These are phyloP conservation scores for Anoncus sp. DNA, from an alignment of 2,888 invertebrate species.

Conservation along the genomic window DNA sequence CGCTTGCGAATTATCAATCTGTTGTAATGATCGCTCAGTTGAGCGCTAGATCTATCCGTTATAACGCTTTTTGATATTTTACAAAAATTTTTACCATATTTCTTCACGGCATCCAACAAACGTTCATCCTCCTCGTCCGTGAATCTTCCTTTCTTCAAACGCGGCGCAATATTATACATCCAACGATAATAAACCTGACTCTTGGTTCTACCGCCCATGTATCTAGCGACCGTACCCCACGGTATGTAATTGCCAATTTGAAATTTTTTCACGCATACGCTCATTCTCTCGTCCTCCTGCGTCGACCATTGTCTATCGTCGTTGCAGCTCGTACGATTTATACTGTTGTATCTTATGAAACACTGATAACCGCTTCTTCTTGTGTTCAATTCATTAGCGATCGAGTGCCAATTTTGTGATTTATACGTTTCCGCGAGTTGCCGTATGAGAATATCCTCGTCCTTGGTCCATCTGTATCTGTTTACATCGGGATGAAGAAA, in stretches of 20 bases:
- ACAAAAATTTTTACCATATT: slow-evolving; percentile 86
- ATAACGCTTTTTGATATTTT: slow-evolving; percentile 86
- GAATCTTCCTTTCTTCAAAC: slow-evolving; percentile 87
- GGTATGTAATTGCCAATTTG: slow-evolving; percentile 88
- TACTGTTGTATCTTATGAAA: slow-evolving; percentile 87
- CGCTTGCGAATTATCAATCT: slow-evolving; percentile 82
- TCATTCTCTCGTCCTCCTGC: slow-evolving; percentile 88
- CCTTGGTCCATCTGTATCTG: slow-evolving; percentile 84
- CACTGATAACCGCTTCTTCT: slow-evolving; percentile 89
- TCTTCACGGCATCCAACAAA: slow-evolving; percentile 86
- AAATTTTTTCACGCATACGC: slow-evolving; percentile 86
- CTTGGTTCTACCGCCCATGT: slow-evolving; percentile 87
- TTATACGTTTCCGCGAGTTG: slow-evolving; percentile 82
- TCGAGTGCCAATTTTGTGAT: slow-evolving; percentile 87
- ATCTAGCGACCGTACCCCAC: slow-evolving; percentile 88
- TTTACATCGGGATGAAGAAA: slow-evolving; percentile 89
- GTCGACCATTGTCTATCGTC: slow-evolving; percentile 85
- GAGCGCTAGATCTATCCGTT: slow-evolving; percentile 86
- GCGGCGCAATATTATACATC: slow-evolving; percentile 82
- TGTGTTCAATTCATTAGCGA: slow-evolving; percentile 85
- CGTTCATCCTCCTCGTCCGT: slow-evolving; percentile 88
- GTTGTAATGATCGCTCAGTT: slow-evolving; percentile 86
- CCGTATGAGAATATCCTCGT: too few species aligned
- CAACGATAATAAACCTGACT: slow-evolving; percentile 87
- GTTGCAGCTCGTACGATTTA: slow-evolving; percentile 68